A percentile compares a stretch with the other conserved stretches of the same genome.
These are phyloP conservation scores for Anoplius nigerrimus DNA, from an alignment of 2,888 invertebrate species.

Conservation along the genomic window DNA sequence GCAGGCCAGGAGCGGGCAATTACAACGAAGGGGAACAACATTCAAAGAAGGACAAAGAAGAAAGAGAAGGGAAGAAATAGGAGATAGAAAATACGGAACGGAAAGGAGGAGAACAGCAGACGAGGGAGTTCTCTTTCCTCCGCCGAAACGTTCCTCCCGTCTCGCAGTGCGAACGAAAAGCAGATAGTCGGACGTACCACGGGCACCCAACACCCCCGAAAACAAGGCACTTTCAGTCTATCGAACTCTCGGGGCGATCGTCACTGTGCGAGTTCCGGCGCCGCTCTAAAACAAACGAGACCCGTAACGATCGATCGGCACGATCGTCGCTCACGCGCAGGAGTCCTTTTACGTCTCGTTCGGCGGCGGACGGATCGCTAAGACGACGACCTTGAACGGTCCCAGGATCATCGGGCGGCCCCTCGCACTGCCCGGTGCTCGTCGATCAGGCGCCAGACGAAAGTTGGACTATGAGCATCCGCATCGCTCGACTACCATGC, in stretches of 20 bases:
- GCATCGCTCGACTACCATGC: conserved; percentile 96
- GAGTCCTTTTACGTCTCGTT: neutral
- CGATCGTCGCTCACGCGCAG: conserved; percentile 6
- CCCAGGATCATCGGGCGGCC: too few species aligned
- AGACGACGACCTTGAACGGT: conserved; percentile 20
- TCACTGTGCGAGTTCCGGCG: conserved; percentile 24
- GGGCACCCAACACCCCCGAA: conserved; percentile 39
- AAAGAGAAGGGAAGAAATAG: too few species aligned
- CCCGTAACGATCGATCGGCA: neutral
- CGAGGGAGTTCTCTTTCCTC: conserved; percentile 3
- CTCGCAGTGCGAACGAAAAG: conserved; percentile 8
- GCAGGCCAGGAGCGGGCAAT: too few species aligned
- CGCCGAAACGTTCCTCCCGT: neutral
- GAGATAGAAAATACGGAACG: too few species aligned
- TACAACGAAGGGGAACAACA: too few species aligned
- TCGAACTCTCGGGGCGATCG: conserved; percentile 36
- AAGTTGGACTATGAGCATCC: conserved; percentile 85
- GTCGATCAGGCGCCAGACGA: conserved; percentile 3
- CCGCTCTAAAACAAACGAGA: neutral
- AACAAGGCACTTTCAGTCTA: conserved; percentile 70
- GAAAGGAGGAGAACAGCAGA: too few species aligned
- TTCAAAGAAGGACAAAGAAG: too few species aligned
- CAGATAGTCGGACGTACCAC: too few species aligned
- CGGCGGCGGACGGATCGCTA: neutral
- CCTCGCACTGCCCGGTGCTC: too few species aligned